Percentiles rank a stretch among this genome's conserved stretches.
These are phyloP conservation scores for Leptopilina drosophilae DNA, from an alignment of 2,888 invertebrate genomes.

Conservation along the genomic window DNA sequence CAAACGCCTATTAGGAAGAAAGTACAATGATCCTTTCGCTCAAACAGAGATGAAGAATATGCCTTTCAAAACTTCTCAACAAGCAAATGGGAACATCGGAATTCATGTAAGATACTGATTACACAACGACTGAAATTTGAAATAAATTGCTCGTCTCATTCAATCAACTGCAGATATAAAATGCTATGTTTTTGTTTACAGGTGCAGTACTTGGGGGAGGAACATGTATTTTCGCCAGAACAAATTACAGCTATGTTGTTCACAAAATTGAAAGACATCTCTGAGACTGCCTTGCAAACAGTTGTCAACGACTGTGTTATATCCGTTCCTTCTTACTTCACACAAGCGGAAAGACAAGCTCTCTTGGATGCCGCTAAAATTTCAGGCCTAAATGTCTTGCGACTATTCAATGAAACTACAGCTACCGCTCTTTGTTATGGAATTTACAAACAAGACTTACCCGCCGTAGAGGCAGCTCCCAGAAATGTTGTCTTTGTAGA, in stretches of 20 bases:
- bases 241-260: constrained; percentile 98
- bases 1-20: constrained; percentile 94
- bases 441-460: constrained; percentile 98
- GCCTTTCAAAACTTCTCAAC: constrained; percentile 88
- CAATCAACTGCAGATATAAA: too few species aligned
- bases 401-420: constrained; percentile 97
- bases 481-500: constrained; percentile 97
- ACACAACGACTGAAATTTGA: too few species aligned
- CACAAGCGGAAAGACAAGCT: constrained; percentile 95
- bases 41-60: constrained; percentile 89
- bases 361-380: constrained; percentile 94
- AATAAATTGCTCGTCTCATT: too few species aligned
- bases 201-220: constrained; percentile 91
- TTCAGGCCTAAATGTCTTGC: constrained; percentile 94
- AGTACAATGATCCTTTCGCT: constrained; percentile 91
- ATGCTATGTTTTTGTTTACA: constrained; percentile 63
- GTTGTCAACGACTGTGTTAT: constrained; percentile 97
- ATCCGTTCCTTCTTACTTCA: constrained; percentile 95
- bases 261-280: constrained; percentile 96
- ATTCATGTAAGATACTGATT: constrained; percentile 84
- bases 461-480: constrained; percentile 91
- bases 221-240: constrained; percentile 91
- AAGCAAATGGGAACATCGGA: constrained; percentile 89
- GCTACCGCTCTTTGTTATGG: constrained; percentile 98
- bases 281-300: constrained; percentile 90